Evolutionary conservation across 2,888 invertebrate genomes (phyloP).

Genomic region (Helleia helle): DNA sequence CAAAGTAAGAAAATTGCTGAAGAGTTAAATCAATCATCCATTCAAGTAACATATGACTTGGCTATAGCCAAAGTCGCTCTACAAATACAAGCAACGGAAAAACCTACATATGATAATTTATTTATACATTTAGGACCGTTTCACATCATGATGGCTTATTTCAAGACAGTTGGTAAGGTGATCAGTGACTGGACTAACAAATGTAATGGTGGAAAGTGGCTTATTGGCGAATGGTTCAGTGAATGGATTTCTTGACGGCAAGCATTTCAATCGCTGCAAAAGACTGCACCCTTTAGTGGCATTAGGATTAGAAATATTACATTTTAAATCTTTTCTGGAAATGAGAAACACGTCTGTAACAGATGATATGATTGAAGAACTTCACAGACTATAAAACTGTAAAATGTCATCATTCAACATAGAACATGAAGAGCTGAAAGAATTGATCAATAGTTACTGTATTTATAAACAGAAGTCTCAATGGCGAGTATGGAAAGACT

Average conservation of each 20-base stretch:
- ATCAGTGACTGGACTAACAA: constrained; percentile 25
- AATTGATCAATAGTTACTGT: constrained; percentile 13
- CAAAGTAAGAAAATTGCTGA: constrained; percentile 19
- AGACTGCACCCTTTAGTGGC: constrained; percentile 19
- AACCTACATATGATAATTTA: constrained; percentile 22
- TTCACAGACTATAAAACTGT: constrained; percentile 8
- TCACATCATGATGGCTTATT: constrained; percentile 26
- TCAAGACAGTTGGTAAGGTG: constrained; percentile 29
- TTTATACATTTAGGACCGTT: no score
- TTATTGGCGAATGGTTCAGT: constrained; percentile 27
- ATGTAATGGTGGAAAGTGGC: constrained; percentile 25
- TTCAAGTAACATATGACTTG: constrained; percentile 26
- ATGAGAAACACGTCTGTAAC: constrained; percentile 9
- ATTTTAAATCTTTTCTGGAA: constrained; percentile 18
- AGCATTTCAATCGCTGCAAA: constrained; percentile 30
- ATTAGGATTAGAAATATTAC: constrained; percentile 16
- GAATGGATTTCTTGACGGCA: constrained; percentile 29
- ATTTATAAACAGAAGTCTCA: constrained; percentile 11
- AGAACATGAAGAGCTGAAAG: constrained; percentile 13
- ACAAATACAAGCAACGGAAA: constrained; percentile 21
- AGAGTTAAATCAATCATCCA: constrained; percentile 16
- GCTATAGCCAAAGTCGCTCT: constrained; percentile 24
- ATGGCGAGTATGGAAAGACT: constrained; percentile 17
- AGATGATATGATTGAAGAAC: constrained; percentile 15
- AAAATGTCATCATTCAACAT: constrained; percentile 11